A percentile compares a stretch with the other conserved stretches of the same genome.
Evolutionary conservation across 2,113 vertebrate genomes (phyloP).

Genomic region (Carettochelys insculpta): DNA sequence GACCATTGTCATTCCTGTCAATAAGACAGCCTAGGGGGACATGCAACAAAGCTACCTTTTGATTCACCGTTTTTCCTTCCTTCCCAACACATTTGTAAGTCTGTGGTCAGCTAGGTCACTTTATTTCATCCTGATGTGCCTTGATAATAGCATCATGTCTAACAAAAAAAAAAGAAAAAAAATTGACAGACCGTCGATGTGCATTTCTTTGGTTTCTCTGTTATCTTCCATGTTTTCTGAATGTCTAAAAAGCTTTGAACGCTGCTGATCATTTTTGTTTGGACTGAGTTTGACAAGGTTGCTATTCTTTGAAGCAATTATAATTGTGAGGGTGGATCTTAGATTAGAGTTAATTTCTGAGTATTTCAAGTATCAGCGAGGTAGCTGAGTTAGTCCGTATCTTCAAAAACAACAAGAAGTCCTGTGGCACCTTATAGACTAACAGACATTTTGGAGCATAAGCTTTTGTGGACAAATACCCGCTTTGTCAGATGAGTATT

Average conservation of each 20-base stretch:
- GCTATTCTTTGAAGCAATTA: constrained; percentile 92
- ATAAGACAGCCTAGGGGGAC: constrained; percentile 89
- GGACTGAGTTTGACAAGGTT: constrained; percentile 87
- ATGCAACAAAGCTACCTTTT: constrained; percentile 90
- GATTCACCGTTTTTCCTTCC: constrained; percentile 81
- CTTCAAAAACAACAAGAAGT: too few species aligned
- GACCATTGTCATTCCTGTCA: constrained; percentile 99
- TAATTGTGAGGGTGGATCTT: constrained; percentile 85
- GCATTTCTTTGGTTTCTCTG: constrained; percentile 73
- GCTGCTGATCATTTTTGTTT: constrained; percentile 85
- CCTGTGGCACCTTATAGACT: too few species aligned
- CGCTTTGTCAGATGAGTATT: too few species aligned
- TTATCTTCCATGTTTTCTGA: constrained; percentile 81
- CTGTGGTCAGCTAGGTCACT: constrained; percentile 85
- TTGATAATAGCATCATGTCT: constrained; percentile 83
- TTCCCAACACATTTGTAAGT: constrained; percentile 85
- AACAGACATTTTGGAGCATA: too few species aligned
- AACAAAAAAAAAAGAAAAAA: constrained; percentile 80
- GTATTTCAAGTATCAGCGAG: constrained; percentile 67
- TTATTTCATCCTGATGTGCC: constrained; percentile 85
- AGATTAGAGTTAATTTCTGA: constrained; percentile 84
- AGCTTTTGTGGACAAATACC: too few species aligned
- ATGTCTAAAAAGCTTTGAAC: constrained; percentile 89
- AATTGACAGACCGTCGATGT: constrained; percentile 82
- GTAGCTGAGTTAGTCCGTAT: too few species aligned